Conservation (phyloP, 1,140 invertebrate genomes). For the Anoplophora glabripennis region DNA sequence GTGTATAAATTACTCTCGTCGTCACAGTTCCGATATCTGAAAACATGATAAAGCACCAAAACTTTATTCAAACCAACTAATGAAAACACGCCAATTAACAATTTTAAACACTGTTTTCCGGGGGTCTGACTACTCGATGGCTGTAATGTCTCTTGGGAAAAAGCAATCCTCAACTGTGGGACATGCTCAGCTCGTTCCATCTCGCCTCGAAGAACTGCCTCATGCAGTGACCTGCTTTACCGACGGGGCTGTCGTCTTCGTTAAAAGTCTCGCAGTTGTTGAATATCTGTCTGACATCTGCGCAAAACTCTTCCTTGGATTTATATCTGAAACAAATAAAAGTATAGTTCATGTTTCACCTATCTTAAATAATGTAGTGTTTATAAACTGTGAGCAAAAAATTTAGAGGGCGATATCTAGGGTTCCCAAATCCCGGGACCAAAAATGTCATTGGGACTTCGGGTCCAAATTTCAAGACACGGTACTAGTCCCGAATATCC, state of each 20-base stretch:
- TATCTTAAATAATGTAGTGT: too few species aligned
- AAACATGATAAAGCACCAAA: slow-evolving; percentile 8
- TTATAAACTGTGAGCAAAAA: too few species aligned
- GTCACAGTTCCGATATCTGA: slow-evolving; percentile 16
- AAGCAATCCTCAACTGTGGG: slow-evolving; percentile 45
- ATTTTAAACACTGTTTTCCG: neutral
- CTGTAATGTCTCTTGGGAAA: slow-evolving; percentile 13
- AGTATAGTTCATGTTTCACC: neutral
- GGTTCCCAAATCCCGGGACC: too few species aligned
- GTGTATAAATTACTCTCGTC: slow-evolving; percentile 1
- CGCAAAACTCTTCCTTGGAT: slow-evolving; percentile 81
- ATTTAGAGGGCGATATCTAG: too few species aligned
- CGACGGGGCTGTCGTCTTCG: slow-evolving; percentile 94
- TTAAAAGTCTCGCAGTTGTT: slow-evolving; percentile 97
- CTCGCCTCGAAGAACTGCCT: slow-evolving; percentile 85
- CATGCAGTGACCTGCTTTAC: slow-evolving; percentile 89
- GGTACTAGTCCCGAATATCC: too few species aligned
- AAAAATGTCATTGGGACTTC: too few species aligned
- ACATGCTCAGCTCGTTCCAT: slow-evolving; percentile 68
- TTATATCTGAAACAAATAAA: slow-evolving; percentile 67
- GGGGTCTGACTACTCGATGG: slow-evolving; percentile 8
- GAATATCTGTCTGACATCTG: slow-evolving; percentile 89
- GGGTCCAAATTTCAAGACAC: too few species aligned
- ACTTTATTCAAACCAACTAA: slow-evolving; percentile 15
- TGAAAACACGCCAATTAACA: neutral